phyloP scores from a whole-genome alignment of 2,888 invertebrate genomes.

The Limnephilus rhombicus region DNA sequence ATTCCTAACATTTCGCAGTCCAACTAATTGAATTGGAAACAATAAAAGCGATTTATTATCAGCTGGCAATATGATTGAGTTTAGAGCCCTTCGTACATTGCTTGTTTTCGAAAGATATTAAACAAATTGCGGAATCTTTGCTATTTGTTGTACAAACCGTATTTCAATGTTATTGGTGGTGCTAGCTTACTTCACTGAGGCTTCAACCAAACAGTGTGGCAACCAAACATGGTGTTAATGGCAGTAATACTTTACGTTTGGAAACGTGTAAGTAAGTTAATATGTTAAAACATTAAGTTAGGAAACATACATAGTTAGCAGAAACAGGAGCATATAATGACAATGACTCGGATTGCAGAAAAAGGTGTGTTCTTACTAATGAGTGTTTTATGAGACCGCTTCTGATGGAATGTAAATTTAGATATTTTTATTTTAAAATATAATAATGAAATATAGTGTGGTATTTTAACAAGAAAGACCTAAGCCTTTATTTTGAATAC shows the following conservation, averaged over 20 bases:
- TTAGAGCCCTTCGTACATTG: not conserved
- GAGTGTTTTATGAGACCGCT: not conserved
- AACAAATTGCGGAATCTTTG: not conserved
- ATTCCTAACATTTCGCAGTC: constrained; percentile 5
- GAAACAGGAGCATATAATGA: no score
- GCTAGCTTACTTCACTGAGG: not conserved
- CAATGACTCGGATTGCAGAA: not conserved
- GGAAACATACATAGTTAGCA: not conserved
- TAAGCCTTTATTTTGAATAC: no score
- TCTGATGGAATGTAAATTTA: not conserved
- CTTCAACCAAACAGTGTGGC: not conserved
- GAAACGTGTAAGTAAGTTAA: not conserved
- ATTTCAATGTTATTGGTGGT: not conserved
- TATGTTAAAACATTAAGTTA: not conserved
- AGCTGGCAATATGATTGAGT: constrained; percentile 1
- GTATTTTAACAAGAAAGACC: no score
- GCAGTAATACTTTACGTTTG: not conserved
- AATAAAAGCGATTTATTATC: constrained; percentile 1
- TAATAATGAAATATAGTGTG: no score
- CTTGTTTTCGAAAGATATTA: constrained; percentile 1
- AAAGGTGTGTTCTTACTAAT: not conserved
- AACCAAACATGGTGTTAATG: no score
- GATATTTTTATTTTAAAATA: not conserved
- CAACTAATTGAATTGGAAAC: constrained; percentile 1
- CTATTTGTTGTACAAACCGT: not conserved